Evolutionary conservation across 2,888 invertebrate genomes (phyloP).

Genomic region (Philhelius pedissequus): DNA sequence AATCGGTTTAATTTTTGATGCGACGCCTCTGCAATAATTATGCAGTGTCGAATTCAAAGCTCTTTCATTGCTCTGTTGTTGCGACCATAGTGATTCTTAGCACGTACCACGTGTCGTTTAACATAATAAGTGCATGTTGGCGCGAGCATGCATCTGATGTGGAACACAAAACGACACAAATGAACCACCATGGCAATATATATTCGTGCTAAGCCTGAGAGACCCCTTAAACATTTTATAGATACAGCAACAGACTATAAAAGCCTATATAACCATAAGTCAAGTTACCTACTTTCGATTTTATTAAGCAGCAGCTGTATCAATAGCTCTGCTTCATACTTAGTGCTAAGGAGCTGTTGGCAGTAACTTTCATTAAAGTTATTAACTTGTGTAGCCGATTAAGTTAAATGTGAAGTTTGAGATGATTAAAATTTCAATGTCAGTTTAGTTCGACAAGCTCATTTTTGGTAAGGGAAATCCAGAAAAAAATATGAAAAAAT

Average conservation of each 20-base stretch:
- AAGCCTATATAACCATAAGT: conserved; percentile 12
- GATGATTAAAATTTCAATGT: too few species aligned
- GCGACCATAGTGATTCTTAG: conserved; percentile 39
- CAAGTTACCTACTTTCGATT: conserved; percentile 48
- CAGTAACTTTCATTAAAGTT: not conserved
- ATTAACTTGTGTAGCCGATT: too few species aligned
- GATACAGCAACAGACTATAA: not conserved
- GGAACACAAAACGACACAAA: conserved; percentile 46
- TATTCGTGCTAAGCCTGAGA: conserved; percentile 32
- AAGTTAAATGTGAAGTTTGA: too few species aligned
- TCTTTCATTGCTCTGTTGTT: not conserved
- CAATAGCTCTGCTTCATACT: not conserved
- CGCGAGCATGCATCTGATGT: conserved; percentile 49
- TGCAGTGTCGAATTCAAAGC: conserved; percentile 25
- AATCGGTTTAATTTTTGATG: not conserved
- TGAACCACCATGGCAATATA: conserved; percentile 53
- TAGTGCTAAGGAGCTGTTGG: conserved; percentile 8
- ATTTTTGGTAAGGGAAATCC: too few species aligned
- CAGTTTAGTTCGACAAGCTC: too few species aligned
- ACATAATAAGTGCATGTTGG: conserved; percentile 44
- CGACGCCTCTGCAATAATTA: conserved; percentile 51
- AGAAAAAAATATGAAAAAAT: too few species aligned
- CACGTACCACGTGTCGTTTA: conserved; percentile 67
- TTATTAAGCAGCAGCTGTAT: conserved; percentile 32
- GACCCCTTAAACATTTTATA: not conserved